Base-by-base conservation (phyloP, 1,140 invertebrate species). In the Anthonomus grandis region DNA sequence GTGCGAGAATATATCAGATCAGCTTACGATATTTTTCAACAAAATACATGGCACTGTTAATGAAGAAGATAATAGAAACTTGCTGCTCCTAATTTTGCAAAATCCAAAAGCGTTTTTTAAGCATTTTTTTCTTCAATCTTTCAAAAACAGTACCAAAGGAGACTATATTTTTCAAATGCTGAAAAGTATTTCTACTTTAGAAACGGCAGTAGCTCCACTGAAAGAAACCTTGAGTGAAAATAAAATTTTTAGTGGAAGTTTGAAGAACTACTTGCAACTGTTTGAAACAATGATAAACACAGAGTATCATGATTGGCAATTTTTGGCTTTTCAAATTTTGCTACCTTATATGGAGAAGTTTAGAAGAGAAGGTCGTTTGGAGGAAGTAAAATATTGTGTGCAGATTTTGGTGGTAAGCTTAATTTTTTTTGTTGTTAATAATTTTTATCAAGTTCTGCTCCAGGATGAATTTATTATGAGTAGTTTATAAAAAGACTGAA, bases 51-150 rank as follows among this genome's bases (percentile, higher is more conserved):
- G 63, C 47, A 42, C 60, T 8, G 34, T 41, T 46, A 45, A 18
- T 17, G 48, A 51, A 4, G 44, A 63, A 22, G 59, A 63, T 36
- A 44, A 59, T 25, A 64, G 61, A 60, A 52, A 67, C 12, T 47
- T 70, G 2, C 50, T 67, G 19, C 51, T 71, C 19, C 46, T 71
- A 15, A 22, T 71, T 3, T 27, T 72, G 21, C 64, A 69, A 64
- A 63, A 69, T 57, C 58, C 64, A 10, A 39, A 52, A 18, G 15
- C 54, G 25, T 62, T 67, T 24, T 44, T 71, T 13, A 48, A 21
- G 12, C 52, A 38, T 31, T 44, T 72, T 1, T 70, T 58, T 47
- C 42, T 18, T 24, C 59, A 60, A 34, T 67, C 63, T 55, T 37
- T 70, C 36, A 72, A 66, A 49, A 69, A 51, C 37, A 53, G 37